Evolutionary conservation across 2,888 invertebrate species (phyloP).

Genomic region (Esperia sulphurella): DNA sequence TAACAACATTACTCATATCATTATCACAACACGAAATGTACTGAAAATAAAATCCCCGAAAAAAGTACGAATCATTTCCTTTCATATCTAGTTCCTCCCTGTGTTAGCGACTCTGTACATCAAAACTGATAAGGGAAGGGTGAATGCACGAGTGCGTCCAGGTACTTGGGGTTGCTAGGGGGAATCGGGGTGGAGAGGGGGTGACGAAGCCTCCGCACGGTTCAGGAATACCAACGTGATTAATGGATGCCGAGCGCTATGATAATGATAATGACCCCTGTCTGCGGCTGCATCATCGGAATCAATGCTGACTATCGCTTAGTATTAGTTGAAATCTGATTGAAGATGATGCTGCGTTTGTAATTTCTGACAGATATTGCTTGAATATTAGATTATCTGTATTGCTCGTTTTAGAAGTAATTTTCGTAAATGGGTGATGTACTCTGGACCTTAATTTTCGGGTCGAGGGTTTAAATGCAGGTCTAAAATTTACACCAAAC

Average conservation of each 20-base stretch:
- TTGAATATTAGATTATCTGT: too few relatives aligned
- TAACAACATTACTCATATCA: constrained; percentile 6
- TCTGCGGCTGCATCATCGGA: constrained; percentile 64
- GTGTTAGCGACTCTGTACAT: constrained; percentile 54
- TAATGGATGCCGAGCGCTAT: constrained; percentile 67
- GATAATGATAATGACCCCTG: constrained; percentile 75
- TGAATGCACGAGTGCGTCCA: constrained; percentile 72
- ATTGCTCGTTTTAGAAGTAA: too few relatives aligned
- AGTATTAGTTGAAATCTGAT: background rate
- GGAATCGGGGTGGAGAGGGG: constrained; percentile 7
- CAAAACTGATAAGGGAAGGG: constrained; percentile 74
- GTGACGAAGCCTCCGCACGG: constrained; percentile 23
- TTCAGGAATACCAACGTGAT: constrained; percentile 72
- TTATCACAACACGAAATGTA: constrained; percentile 15
- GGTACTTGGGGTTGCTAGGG: constrained; percentile 53
- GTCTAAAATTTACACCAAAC: too few relatives aligned
- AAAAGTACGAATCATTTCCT: constrained; percentile 51
- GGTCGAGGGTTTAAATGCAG: too few relatives aligned
- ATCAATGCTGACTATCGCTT: constrained; percentile 48
- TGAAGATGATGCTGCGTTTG: background rate
- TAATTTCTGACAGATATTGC: background rate
- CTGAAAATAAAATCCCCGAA: constrained; percentile 10
- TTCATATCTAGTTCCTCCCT: constrained; percentile 47
- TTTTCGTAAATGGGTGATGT: too few relatives aligned
- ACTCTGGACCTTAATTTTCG: too few relatives aligned